These are phyloP conservation scores for Plebejus melissa DNA, from an alignment of 2,888 invertebrate genomes.

Conservation along the genomic window DNA sequence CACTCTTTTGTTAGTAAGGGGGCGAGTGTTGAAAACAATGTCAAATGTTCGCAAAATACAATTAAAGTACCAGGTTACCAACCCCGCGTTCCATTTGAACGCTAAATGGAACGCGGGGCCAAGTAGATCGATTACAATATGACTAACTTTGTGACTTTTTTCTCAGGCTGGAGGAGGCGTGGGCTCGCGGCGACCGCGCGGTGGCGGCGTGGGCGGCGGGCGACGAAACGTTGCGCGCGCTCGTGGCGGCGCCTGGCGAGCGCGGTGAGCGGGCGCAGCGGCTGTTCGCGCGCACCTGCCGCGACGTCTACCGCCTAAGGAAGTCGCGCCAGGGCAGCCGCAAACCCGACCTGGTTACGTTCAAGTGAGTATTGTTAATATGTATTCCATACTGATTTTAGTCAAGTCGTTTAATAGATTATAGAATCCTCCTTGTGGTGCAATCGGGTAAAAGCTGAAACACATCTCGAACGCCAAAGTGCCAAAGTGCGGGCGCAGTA, in stretches of 20 bases:
- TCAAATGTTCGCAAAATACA: too few relatives aligned
- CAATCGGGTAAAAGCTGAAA: too few relatives aligned
- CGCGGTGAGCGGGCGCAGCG: slow-evolving; percentile 78
- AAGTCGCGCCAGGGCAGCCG: slow-evolving; percentile 92
- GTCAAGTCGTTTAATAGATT: too few relatives aligned
- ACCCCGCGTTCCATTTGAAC: too few relatives aligned
- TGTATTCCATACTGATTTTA: neutral
- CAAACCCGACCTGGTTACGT: slow-evolving; percentile 94
- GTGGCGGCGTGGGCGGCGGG: slow-evolving; percentile 92
- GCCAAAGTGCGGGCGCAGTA: too few relatives aligned
- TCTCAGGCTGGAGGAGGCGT: slow-evolving; percentile 87
- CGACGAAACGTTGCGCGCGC: slow-evolving; percentile 90
- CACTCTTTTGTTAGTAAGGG: too few relatives aligned
- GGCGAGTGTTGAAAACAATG: too few relatives aligned
- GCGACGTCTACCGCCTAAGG: slow-evolving; percentile 93
- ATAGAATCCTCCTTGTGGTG: too few relatives aligned
- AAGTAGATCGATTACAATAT: neutral
- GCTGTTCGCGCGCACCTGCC: slow-evolving; percentile 90
- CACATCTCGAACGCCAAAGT: too few relatives aligned
- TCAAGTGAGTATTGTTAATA: slow-evolving; percentile 84
- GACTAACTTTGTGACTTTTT: neutral
- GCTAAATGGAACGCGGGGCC: too few relatives aligned
- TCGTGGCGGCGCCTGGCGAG: slow-evolving; percentile 50
- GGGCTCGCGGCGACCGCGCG: slow-evolving; percentile 88
- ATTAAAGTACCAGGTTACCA: too few relatives aligned